phyloP scores from a whole-genome alignment of 2,888 invertebrate species.

The Malthinus seriepunctatus region DNA sequence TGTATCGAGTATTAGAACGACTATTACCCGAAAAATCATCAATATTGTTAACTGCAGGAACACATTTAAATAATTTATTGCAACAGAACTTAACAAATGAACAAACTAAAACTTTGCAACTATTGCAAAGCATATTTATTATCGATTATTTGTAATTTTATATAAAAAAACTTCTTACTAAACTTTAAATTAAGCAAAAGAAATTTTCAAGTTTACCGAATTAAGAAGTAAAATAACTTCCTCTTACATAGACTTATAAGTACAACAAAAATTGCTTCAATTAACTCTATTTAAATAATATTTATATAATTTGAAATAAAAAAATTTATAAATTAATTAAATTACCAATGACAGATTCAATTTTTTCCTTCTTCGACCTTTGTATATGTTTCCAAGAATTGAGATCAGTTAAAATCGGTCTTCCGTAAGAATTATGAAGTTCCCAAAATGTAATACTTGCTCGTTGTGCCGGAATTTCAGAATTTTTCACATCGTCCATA shows the following conservation, averaged over 20 bases:
- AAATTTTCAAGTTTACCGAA: too few species aligned
- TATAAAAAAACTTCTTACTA: too few species aligned
- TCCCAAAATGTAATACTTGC: conserved; percentile 67
- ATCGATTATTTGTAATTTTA: background rate
- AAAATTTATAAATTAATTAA: conserved; percentile 54
- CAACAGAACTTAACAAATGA: conserved; percentile 13
- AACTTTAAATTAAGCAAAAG: too few species aligned
- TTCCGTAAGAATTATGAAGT: conserved; percentile 70
- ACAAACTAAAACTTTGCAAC: conserved; percentile 7
- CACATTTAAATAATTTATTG: conserved; percentile 33
- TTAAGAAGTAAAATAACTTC: too few species aligned
- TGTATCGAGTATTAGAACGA: conserved; percentile 50
- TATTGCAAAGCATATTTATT: conserved; percentile 1
- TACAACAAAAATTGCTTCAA: background rate
- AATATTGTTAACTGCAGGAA: conserved; percentile 44
- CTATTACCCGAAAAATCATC: conserved; percentile 54
- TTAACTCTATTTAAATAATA: too few species aligned
- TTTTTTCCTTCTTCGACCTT: conserved; percentile 49
- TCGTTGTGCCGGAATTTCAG: conserved; percentile 24
- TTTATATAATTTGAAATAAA: too few species aligned
- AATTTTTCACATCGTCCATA: conserved; percentile 32
- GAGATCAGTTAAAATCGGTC: conserved; percentile 68
- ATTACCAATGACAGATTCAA: conserved; percentile 46
- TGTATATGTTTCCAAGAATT: conserved; percentile 68
- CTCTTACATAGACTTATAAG: too few species aligned